Conservation (phyloP, 2,888 invertebrate species). For the Oasisia sp. region DNA sequence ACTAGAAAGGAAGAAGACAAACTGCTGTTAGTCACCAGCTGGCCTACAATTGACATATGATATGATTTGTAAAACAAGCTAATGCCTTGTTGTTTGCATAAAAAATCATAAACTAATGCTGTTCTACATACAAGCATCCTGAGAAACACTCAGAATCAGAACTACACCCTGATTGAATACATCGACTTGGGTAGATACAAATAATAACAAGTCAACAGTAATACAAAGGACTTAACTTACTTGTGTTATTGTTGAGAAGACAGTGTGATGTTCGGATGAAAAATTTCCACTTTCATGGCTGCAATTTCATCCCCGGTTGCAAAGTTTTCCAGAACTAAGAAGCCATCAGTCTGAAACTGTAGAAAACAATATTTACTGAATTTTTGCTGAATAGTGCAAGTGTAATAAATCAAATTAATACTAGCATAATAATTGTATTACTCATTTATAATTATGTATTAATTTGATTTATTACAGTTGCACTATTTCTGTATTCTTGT, state of each 20-base stretch:
- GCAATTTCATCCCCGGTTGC: conserved; percentile 80
- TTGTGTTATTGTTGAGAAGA: conserved; percentile 73
- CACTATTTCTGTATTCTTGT: too few species aligned
- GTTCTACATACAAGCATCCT: neutral
- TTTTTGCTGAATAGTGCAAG: too few species aligned
- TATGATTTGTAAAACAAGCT: neutral
- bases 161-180: neutral
- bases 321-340: conserved; percentile 84
- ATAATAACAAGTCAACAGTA: too few species aligned
- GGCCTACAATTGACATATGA: neutral
- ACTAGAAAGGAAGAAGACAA: too few species aligned
- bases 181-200: neutral
- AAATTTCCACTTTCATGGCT: conserved; percentile 78
- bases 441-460: too few species aligned
- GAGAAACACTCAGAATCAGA: neutral
- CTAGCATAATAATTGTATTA: too few species aligned
- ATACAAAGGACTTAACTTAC: conserved; percentile 27
- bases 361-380: conserved; percentile 20
- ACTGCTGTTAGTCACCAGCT: neutral
- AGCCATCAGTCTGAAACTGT: conserved; percentile 77
- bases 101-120: neutral
- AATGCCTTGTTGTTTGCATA: neutral
- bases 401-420: too few species aligned
- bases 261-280: conserved; percentile 68
- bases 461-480: too few species aligned